Base-by-base conservation (phyloP, 2,797 vertebrate species). In the Enteromius thamalakanensis region DNA sequence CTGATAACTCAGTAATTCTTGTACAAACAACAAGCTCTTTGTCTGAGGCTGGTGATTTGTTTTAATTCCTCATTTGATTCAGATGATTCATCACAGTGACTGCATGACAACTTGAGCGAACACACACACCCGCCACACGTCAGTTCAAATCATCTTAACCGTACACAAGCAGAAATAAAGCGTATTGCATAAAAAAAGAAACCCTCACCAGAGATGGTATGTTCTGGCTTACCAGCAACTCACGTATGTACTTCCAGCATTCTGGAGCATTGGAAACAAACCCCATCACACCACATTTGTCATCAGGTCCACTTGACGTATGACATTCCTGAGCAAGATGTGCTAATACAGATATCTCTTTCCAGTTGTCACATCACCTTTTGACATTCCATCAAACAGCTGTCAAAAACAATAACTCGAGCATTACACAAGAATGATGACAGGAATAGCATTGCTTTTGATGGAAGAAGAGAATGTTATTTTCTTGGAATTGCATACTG, bases 61-160 rank as follows among this genome's bases (percentile, higher is more conserved):
- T 64, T 77, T 34, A 86, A 80, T 76, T 76, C n/a, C 83, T 89
- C 84, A 87, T 75, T 89, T 86, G 84, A 79, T 84, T 83, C 83
- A 85, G 79, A 81, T 88, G 75, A 88, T 90, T 90, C 84, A 86
- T 53, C 21, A 7, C 2, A 60, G 23, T 2, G 4, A 17, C 29
- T 34, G 21, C 53, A 64, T 49, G 42, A 70, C 82, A 86, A 86
- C 85, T 88, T 86, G 55, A 51, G 82, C 86, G 86, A 86, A 85
- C 40, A 34, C 45, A 60, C 15, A 74, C 29, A 26, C 55, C 17
- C 9, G 14, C 68, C 29, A 78, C 32, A 23, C 37, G 34, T 78
- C 29, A 32, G 37, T 32, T 53, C 9, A 37, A 78, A 84, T 72
- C 29, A 34, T 15, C 3, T 21, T 47, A 77, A 69, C 29, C 12